Base-by-base conservation (phyloP, 2,113 vertebrate species). In the Dromaius novaehollandiae region DNA sequence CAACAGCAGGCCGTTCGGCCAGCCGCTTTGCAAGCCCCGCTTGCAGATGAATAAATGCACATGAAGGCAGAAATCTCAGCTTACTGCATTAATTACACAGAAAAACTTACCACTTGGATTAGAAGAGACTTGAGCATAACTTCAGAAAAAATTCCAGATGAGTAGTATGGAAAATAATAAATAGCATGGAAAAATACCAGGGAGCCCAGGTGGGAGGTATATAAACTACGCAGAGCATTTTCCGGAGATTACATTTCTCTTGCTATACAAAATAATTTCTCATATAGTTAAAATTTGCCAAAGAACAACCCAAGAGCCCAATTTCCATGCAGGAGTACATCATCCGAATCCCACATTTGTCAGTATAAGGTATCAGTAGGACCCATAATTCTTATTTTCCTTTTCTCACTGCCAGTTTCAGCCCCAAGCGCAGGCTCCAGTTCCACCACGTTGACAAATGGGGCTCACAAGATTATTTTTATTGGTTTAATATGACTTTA, bases 11-110 rank as follows among this genome's bases (percentile, higher is more conserved):
- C 28, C 28, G 6, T 20, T 88, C 63, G 21, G 20, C 34, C 60
- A 22, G 26, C 40, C 28, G 32, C 1, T 1, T 22, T 1, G 0
- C 34, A 9, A 74, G 13, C 53, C 51, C 28, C 25, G 3, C 36
- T 64, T 42, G 21, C 44, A 34, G 44, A 19, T 1, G 4, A 32
- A 22, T 8, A 5, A 61, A 13, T 30, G 8, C 17, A 25, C 28
- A 60, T 8, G 7, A 22, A 46, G 44, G 44, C 44, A 17, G 53
- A 30, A 46, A 20, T 32, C 36, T 65, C 32, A n/a, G 16, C 40
- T 51, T 6, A 25, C 18, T 8, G 9, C 18, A 51, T 36, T 3
- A 64, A 56, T 11, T 18, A 6, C 28, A 76, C 10, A 7, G 44
- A 65, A 60, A 64, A 44, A 20, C 16, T 9, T 11, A 32, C 22